Evolutionary conservation across 2,113 vertebrate species (phyloP), one percentile per base, ranked within the genome.

Genomic region (Boulengeromyrus knoepffleri): DNA sequence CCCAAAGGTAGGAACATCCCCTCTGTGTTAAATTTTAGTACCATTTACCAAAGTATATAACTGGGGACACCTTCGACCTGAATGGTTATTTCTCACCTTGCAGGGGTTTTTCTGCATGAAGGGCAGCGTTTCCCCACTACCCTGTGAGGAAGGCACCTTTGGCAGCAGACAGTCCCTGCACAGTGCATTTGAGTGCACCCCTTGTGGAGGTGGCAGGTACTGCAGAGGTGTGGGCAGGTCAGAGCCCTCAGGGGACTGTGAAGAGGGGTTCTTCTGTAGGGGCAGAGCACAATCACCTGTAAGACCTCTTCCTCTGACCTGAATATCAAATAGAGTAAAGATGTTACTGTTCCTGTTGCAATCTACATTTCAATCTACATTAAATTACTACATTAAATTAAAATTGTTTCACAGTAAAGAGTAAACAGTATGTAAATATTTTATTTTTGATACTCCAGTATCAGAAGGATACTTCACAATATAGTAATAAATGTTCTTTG

Each of bases 181-280:
- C 0, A 90, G 91, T 45, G 91, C 21, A 19, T 94, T 88, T 0
- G 94, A 95, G 90, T 98, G 97, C 92, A 92, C 91, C 52, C 92
- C 95, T 0, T 98, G 97, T 95, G 94, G 93, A 1, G 91, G n/a
- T 88, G 97, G 97, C 0, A 94, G 93, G 92, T 97, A 94, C 92
- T 98, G 97, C 92, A 92, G 91, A 10, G 93, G 93, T 27, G 93
- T 95, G 53, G 97, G 96, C 5, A 96, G 95, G 70, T 92, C 89
- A 7, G 92, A 93, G 50, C 94, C 96, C 0, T 96, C 95, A 42
- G 97, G 97, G 45, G 93, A 90, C 90, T 98, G 97, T 92, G 85
- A 93, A 85, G 95, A 95, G 91, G 96, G 97, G 2, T 98, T 97
- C 93, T 97, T 96, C 94, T 98, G 97, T 92, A 94, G 94, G 93